These are phyloP conservation scores for Procapra przewalskii DNA, from an alignment of 2,113 vertebrate genomes.

Conservation along the genomic window DNA sequence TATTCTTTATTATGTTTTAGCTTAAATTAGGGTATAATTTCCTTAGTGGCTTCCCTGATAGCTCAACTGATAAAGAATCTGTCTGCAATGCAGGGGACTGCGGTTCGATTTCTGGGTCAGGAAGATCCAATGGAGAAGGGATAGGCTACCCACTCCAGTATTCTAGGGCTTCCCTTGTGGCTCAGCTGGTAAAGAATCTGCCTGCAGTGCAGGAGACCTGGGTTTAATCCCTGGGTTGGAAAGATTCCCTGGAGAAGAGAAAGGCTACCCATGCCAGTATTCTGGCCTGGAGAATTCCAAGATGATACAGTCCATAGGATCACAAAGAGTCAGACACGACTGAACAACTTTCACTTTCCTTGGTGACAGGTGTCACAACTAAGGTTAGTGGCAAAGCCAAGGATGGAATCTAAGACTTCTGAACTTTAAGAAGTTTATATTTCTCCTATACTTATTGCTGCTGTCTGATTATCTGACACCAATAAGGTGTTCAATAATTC, in stretches of 20 bases:
- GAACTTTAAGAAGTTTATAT: not conserved
- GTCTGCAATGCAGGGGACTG: not conserved
- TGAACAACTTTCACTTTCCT: not conserved
- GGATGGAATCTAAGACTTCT: not conserved
- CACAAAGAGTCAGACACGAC: not conserved
- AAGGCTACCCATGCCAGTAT: not conserved
- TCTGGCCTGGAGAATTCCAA: not conserved
- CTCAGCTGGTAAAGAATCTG: not conserved
- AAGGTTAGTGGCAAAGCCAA: not conserved
- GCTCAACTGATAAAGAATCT: not conserved
- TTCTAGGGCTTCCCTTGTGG: not conserved
- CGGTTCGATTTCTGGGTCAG: rapidly evolving
- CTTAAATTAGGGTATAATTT: not conserved
- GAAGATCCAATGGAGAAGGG: not conserved
- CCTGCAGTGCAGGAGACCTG: too few species aligned
- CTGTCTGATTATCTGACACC: not conserved
- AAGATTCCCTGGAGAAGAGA: not conserved
- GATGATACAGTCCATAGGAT: not conserved
- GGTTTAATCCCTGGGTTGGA: too few species aligned
- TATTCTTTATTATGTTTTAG: not conserved
- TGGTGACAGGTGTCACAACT: not conserved
- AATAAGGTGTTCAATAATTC: not conserved
- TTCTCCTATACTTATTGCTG: not conserved
- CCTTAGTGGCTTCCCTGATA: not conserved
- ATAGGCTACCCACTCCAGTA: not conserved